These are phyloP conservation scores for Dipodomys ordii DNA, from an alignment of 2,113 vertebrate species.

Conservation along the genomic window DNA sequence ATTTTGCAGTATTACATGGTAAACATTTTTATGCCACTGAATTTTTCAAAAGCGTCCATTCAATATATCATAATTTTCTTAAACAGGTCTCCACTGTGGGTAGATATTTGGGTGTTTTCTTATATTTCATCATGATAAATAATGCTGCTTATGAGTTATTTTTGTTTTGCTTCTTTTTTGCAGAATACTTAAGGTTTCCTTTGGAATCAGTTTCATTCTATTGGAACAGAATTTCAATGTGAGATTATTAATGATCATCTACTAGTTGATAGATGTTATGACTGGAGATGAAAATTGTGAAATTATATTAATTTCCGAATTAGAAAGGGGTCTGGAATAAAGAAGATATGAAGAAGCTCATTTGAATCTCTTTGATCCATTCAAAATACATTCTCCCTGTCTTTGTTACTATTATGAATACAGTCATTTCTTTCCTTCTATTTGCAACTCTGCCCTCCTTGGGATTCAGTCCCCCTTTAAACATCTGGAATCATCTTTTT, in stretches of 20 bases:
- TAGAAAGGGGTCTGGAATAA: background rate
- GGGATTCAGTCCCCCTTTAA: background rate
- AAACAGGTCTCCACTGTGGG: background rate
- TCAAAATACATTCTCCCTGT: background rate
- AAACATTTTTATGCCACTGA: background rate
- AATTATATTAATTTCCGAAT: conserved; percentile 2
- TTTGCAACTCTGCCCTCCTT: background rate
- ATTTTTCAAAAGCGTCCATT: background rate
- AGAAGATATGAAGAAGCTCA: background rate
- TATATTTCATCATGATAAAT: background rate
- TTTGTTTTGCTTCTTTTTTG: background rate
- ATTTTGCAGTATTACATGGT: background rate
- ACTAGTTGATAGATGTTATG: background rate
- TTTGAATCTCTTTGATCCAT: background rate
- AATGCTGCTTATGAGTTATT: background rate
- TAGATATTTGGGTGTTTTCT: background rate
- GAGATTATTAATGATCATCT: background rate
- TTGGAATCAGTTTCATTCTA: background rate
- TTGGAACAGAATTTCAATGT: conserved; percentile 32
- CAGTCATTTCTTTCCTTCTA: background rate
- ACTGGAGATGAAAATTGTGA: background rate
- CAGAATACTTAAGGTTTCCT: background rate
- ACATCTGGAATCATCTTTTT: background rate
- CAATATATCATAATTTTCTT: background rate
- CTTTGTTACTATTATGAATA: background rate